Evolutionary conservation across 2,113 vertebrate genomes (phyloP), one percentile per base, ranked within the genome.

Genomic region (Megaceryle maxima): DNA sequence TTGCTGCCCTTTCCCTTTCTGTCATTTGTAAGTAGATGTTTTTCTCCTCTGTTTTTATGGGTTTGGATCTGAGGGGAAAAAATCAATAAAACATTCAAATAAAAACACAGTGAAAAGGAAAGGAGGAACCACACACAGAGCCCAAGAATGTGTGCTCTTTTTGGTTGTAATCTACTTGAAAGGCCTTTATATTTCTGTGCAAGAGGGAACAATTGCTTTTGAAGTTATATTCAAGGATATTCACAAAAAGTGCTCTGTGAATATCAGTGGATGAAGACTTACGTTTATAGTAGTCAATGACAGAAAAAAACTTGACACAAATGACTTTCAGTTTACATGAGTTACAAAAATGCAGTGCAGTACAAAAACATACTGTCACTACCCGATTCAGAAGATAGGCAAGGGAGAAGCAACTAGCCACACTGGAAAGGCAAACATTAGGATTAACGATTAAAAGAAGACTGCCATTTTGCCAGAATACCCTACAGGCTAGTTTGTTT

Each of bases 31-130:
- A 76, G 35, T 50, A 77, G 57, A 37, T 55, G 19, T 43, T 78
- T 91, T 90, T 83, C 92, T 90, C 21, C 26, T 92, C 35, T 57
- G 25, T 77, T 94, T 88, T 94, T 86, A 44, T 14, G 3, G 29
- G 37, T 77, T 90, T 73, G 57, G n/a, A 88, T 92, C 50, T 88
- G 73, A 78, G 13, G 17, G 35, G 18, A 14, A 37, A 8, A 66
- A 63, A 94, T 94, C 83, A 97, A 89, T 94, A 94, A 92, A 94
- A 81, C 81, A 90, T 91, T 2, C 7, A 97, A 95, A 95, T 87
- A 76, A 91, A 90, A 90, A 55, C 39, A 56, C 25, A 63, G 51
- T 44, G 89, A 90, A 87, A 94, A 81, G 39, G 59, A 90, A 94
- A 94, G 77, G 83, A 84, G 29, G 17, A 85, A 63, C 26, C 57